These are phyloP conservation scores for Nudaria mundana DNA, from an alignment of 2,888 invertebrate species.

Conservation along the genomic window DNA sequence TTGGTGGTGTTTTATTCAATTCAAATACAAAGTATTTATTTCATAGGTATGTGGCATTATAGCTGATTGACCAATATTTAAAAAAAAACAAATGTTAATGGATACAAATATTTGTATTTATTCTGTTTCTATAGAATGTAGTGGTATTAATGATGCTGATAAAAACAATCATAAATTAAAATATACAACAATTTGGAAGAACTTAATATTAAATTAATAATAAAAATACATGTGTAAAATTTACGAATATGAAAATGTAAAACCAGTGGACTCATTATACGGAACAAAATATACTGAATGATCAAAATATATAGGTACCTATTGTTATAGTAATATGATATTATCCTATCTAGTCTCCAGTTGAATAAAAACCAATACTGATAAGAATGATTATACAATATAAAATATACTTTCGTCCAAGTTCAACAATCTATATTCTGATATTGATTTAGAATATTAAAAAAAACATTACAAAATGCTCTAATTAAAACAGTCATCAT, in stretches of 20 bases:
- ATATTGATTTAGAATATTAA: conserved; percentile 57
- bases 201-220: conserved; percentile 39
- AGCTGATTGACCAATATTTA: no score
- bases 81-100: conserved; percentile 40
- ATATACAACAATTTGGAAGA: conserved; percentile 54
- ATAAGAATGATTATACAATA: conserved; percentile 39
- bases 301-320: conserved; percentile 26
- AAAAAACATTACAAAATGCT: conserved; percentile 49
- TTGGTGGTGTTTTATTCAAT: conserved; percentile 23
- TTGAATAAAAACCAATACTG: conserved; percentile 35
- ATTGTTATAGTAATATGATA: conserved; percentile 21
- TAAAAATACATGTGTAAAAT: conserved; percentile 27
- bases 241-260: conserved; percentile 26
- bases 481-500: conserved; percentile 52
- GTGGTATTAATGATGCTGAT: conserved; percentile 61
- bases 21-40: neutral
- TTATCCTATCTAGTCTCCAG: conserved; percentile 18
- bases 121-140: conserved; percentile 66
- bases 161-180: conserved; percentile 47
- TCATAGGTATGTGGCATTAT: no score
- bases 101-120: conserved; percentile 70
- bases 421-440: conserved; percentile 66
- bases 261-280: conserved; percentile 31
- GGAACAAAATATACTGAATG: conserved; percentile 30
- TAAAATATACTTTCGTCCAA: conserved; percentile 61